Evolutionary conservation across 1,140 invertebrate species (phyloP).

Genomic region (Drosophila parvula): DNA sequence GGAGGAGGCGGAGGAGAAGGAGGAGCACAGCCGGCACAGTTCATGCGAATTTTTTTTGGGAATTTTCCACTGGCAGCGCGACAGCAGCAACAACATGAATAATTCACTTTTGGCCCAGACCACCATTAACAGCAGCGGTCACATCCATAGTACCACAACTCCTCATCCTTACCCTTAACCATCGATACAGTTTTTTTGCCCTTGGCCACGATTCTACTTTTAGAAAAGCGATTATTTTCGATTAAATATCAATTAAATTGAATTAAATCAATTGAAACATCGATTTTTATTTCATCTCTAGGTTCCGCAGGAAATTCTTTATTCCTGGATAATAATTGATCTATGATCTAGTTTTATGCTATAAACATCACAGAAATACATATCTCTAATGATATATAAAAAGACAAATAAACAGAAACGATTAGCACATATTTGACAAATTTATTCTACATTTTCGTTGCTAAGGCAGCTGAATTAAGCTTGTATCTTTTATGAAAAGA

Average conservation of each 20-base stretch:
- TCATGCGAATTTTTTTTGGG: constrained; percentile 82
- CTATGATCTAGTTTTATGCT: no score
- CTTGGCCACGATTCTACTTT: neutral
- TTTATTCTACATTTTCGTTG: constrained; percentile 1
- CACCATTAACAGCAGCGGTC: constrained; percentile 34
- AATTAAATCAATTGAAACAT: no score
- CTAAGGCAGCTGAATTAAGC: neutral
- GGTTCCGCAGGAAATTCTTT: no score
- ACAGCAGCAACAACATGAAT: constrained; percentile 73
- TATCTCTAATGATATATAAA: neutral
- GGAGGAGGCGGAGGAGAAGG: neutral
- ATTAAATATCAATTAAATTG: no score
- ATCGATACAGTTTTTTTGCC: neutral
- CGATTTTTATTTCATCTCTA: no score
- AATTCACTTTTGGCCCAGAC: constrained; percentile 79
- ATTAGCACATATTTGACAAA: constrained; percentile 13
- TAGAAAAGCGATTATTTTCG: no score
- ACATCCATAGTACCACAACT: constrained; percentile 7
- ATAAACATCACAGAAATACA: neutral
- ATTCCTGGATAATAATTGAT: no score
- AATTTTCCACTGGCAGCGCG: constrained; percentile 77
- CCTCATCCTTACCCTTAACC: neutral
- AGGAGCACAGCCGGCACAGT: constrained; percentile 62
- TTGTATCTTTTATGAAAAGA: neutral
- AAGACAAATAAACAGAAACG: neutral